These are phyloP conservation scores for Sericinus montela DNA, from an alignment of 2,888 invertebrate species.

Conservation along the genomic window DNA sequence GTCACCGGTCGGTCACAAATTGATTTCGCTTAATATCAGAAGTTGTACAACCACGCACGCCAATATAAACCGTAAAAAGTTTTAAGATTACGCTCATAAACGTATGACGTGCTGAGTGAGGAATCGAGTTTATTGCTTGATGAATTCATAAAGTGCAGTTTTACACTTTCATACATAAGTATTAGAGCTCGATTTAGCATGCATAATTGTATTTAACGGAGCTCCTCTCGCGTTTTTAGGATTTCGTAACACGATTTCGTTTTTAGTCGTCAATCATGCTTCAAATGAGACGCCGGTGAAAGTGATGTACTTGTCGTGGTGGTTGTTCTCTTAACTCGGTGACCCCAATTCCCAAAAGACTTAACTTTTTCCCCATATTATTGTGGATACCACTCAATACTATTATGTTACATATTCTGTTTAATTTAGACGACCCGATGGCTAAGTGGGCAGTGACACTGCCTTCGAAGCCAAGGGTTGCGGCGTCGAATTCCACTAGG, in stretches of 20 bases:
- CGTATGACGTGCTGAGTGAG: neutral
- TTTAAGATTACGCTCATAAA: neutral
- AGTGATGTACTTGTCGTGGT: slow-evolving; percentile 1
- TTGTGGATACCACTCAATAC: slow-evolving; percentile 2
- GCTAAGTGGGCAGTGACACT: no score
- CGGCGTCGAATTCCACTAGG: no score
- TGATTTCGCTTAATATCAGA: neutral
- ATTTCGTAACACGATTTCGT: slow-evolving; percentile 5
- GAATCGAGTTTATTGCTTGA: neutral
- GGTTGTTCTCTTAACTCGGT: slow-evolving; percentile 3
- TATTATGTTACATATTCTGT: no score
- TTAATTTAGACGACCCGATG: no score
- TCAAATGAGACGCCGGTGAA: slow-evolving; percentile 15
- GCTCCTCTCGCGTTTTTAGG: neutral
- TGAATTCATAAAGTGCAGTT: slow-evolving; percentile 8
- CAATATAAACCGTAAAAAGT: neutral
- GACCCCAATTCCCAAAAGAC: neutral
- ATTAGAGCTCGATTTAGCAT: neutral
- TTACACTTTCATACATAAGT: slow-evolving; percentile 2
- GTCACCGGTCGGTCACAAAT: neutral
- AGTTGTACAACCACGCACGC: neutral
- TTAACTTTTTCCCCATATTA: neutral
- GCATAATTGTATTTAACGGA: neutral
- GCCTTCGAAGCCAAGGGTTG: no score
- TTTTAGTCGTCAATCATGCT: slow-evolving; percentile 11